Base-by-base conservation (phyloP, 2,888 invertebrate genomes). In the Merodon equestris region DNA sequence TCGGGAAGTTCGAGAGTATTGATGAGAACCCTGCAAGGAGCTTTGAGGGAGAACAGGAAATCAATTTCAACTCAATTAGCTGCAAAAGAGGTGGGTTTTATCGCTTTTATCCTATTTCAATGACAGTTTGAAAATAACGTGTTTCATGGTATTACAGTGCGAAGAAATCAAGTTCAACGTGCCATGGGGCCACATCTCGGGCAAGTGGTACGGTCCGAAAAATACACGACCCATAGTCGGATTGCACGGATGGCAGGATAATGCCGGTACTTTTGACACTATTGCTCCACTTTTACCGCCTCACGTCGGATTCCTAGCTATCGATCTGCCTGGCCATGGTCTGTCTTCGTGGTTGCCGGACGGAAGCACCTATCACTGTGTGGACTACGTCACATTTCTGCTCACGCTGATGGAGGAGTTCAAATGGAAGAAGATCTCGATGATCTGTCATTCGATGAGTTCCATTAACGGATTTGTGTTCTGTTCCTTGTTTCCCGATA, bases 231-330 rank as follows among this genome's bases (percentile, higher is more conserved):
- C 94, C 0, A 90, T 95, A 64, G 85, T 95, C 36, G 92, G 92
- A 0, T 84, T 95, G 12, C 95, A 95, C 85, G 95, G 95, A 0
- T 94, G 94, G 93, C 93, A 92, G 88, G 95, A 95, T 86, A 95
- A 94, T 85, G 93, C 93, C n/a, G 93, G 92, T 13, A 91, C 93
- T 0, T 95, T 93, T 89, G 94, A 95, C 85, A 91, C 91, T 0
- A 85, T 95, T 14, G 91, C 92, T 5, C 93, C 93, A 0, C 85
- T 92, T 56, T 86, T 95, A 27, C 89, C 90, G 1, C 82, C 87
- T 19, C 84, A 90, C 63, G 81, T 90, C 7, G 87, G 91, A 0
- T 89, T 91, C 67, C 84, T 94, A 12, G 91, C 93, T 0, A 87
- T 94, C 12, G 94, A 94, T 86, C 89, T 92, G 19, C 93, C 93